Conservation (phyloP, 53 echinoderm and acorn worm species). For the Echinarachnius parma region DNA sequence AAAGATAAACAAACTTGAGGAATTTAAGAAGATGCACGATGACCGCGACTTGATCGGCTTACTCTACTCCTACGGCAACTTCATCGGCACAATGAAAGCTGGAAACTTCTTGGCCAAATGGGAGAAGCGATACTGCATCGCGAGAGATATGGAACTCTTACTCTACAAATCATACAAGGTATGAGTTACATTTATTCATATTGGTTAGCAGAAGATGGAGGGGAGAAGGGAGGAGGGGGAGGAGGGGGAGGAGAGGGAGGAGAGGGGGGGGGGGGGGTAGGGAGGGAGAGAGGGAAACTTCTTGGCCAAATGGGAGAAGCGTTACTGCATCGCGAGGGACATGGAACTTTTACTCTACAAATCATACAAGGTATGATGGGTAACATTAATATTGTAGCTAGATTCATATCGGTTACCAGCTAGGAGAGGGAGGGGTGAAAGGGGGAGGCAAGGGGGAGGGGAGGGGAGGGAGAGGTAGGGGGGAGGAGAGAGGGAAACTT, state of each 20-base stretch:
- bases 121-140: constrained; percentile 37
- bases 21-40: constrained; percentile 24
- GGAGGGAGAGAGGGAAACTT: too few species aligned
- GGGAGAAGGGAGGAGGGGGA: too few species aligned
- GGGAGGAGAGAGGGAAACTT: too few species aligned
- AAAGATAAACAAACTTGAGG: constrained; percentile 28
- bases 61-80: constrained; percentile 13
- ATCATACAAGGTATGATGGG: constrained; percentile 27
- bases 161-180: constrained; percentile 33
- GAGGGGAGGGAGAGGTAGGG: too few species aligned
- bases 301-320: constrained; percentile 37
- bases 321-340: constrained; percentile 33
- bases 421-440: too few species aligned
- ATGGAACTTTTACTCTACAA: constrained; percentile 32
- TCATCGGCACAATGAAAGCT: constrained; percentile 31
- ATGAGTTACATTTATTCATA: too few species aligned
- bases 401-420: too few species aligned
- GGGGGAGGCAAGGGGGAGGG: too few species aligned
- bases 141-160: constrained; percentile 29
- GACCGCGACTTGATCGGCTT: constrained; percentile 21
- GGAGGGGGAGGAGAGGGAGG: too few species aligned
- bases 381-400: too few species aligned
- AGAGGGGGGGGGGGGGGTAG: too few species aligned
- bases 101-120: constrained; percentile 29
- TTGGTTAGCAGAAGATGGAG: too few species aligned